A percentile compares a stretch with the other conserved stretches of the same genome.
Conservation (phyloP, 2,797 vertebrate species). For the Rhincodon typus region DNA sequence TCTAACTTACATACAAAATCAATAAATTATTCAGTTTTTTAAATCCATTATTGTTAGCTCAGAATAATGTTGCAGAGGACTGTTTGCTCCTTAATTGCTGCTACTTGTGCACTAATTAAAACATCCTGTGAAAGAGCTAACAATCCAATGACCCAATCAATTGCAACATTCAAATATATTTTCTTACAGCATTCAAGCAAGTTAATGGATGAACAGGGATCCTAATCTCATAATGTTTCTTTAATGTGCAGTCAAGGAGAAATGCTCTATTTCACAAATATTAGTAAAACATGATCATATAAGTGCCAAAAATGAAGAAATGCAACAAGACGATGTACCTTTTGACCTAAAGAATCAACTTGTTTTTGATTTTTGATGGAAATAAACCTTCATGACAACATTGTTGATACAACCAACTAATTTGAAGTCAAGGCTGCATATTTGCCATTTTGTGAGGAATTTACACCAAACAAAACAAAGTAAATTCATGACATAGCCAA, state of each 20-base stretch:
- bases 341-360: neutral
- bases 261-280: neutral
- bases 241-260: neutral
- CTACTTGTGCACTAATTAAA: neutral
- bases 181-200: neutral
- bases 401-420: neutral
- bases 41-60: neutral
- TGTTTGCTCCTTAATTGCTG: neutral
- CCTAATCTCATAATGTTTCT: neutral
- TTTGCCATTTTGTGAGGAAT: neutral
- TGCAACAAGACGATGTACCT: too few species aligned
- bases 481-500: neutral
- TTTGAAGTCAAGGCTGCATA: neutral
- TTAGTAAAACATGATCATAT: neutral
- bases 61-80: neutral
- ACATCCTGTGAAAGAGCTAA: neutral
- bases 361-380: neutral
- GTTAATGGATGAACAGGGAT: neutral
- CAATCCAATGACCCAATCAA: neutral
- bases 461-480: neutral
- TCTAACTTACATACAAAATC: neutral
- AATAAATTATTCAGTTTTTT: constrained; percentile 8
- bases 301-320: neutral
- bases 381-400: neutral
- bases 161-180: neutral